A percentile compares a stretch with the other conserved stretches of the same genome.
Conservation (phyloP, 2,113 vertebrate genomes). For the Alaudala cheleensis region DNA sequence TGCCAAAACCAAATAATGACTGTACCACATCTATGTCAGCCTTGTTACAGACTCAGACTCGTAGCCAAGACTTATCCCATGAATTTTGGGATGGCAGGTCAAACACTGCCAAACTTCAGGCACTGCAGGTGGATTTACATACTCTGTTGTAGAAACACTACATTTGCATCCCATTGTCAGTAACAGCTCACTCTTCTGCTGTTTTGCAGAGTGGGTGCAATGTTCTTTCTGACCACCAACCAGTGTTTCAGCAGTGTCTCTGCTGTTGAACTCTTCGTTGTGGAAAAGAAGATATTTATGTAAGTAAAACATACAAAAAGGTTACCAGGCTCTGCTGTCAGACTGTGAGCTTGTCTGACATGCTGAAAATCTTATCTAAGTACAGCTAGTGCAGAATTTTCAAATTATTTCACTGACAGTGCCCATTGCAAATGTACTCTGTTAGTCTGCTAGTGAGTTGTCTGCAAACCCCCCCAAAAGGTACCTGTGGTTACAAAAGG, state of each 20-base stretch:
- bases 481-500: background rate
- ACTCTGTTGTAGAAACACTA: background rate
- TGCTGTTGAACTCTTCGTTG: slow-evolving; percentile 88
- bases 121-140: background rate
- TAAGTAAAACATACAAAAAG: slow-evolving; percentile 68
- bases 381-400: background rate
- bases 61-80: fast-evolving
- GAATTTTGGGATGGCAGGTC: background rate
- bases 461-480: fast-evolving
- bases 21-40: fast-evolving
- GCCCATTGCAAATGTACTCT: background rate
- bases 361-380: background rate
- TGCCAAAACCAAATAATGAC: background rate
- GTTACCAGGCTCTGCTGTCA: background rate
- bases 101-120: background rate
- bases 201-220: slow-evolving; percentile 81
- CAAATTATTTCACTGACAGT: background rate
- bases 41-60: background rate
- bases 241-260: slow-evolving; percentile 91
- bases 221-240: slow-evolving; percentile 92
- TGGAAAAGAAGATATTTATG: slow-evolving; percentile 92
- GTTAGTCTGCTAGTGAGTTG: background rate
- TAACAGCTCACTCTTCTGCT: background rate
- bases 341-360: background rate
- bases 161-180: background rate